phyloP scores from a whole-genome alignment of 2,888 invertebrate genomes.

The Hedychridium roseum region DNA sequence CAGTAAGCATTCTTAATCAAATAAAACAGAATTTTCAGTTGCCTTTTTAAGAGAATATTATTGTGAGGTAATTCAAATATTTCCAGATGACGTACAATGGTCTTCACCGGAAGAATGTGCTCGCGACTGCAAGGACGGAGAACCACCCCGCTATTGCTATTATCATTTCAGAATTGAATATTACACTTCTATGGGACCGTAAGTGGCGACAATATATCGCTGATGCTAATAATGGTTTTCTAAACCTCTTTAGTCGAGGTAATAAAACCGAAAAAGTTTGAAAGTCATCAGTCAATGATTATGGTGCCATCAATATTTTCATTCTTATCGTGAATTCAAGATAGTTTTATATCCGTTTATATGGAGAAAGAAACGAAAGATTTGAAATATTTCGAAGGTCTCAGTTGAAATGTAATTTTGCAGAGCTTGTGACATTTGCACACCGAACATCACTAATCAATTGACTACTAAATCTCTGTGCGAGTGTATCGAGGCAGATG shows the following conservation, averaged over 20 bases:
- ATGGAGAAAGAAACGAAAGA: too few relatives aligned
- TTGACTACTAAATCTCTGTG: conserved; percentile 76
- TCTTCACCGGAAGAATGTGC: conserved; percentile 26
- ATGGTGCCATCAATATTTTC: too few relatives aligned
- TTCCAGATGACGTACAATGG: too few relatives aligned
- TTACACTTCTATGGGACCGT: conserved; percentile 19
- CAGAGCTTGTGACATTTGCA: conserved; percentile 84
- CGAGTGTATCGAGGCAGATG: conserved; percentile 88
- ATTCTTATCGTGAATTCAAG: too few relatives aligned
- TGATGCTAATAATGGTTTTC: too few relatives aligned
- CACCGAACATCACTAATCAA: conserved; percentile 82
- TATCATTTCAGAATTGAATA: conserved; percentile 19
- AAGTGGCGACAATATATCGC: conserved; percentile 6
- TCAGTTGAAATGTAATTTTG: neutral
- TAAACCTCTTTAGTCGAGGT: too few relatives aligned
- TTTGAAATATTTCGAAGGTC: neutral
- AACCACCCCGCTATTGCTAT: conserved; percentile 14
- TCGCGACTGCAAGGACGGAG: conserved; percentile 6
- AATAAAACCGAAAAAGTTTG: too few relatives aligned
- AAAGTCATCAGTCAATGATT: too few relatives aligned
- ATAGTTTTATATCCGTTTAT: too few relatives aligned
- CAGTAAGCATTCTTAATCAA: neutral
- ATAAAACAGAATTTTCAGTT: too few relatives aligned
- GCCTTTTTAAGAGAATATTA: too few relatives aligned
- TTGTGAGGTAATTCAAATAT: too few relatives aligned